These are phyloP conservation scores for Coenobita brevimanus DNA, from an alignment of 1,140 invertebrate genomes.

Conservation along the genomic window DNA sequence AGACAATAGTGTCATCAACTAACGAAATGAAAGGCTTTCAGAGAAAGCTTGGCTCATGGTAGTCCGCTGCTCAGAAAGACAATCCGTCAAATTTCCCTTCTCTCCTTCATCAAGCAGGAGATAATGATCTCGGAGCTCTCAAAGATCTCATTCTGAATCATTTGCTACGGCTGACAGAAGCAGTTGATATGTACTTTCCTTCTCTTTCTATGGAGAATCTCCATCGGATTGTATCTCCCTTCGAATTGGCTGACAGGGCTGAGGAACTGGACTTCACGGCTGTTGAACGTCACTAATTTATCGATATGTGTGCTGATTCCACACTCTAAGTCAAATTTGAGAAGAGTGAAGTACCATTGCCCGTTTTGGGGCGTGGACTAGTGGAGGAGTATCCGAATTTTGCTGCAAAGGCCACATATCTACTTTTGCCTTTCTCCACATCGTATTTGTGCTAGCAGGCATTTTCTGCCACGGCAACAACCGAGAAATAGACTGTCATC, in stretches of 20 bases:
- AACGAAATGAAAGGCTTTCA: neutral
- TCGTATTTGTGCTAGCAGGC: too few species aligned
- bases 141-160: neutral
- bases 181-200: conserved; percentile 15
- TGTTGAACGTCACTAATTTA: conserved; percentile 39
- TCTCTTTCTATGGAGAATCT: conserved; percentile 36
- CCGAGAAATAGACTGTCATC: too few species aligned
- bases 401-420: too few species aligned
- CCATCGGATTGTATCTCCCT: conserved; percentile 38
- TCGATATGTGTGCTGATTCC: conserved; percentile 34
- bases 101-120: neutral
- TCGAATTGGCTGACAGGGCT: conserved; percentile 47
- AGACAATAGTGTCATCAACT: conserved; percentile 10
- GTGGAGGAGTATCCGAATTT: too few species aligned
- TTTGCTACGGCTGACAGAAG: neutral
- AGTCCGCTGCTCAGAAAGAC: neutral
- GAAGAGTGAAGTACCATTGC: conserved; percentile 30
- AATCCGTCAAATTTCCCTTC: conserved; percentile 2
- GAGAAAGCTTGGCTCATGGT: neutral
- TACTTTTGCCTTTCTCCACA: too few species aligned
- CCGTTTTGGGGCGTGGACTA: neutral
- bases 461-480: too few species aligned
- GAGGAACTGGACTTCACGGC: conserved; percentile 41
- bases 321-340: conserved; percentile 5
- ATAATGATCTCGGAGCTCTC: neutral